Conservation (phyloP, 2,113 vertebrate species). For the Nycticorax nycticorax region DNA sequence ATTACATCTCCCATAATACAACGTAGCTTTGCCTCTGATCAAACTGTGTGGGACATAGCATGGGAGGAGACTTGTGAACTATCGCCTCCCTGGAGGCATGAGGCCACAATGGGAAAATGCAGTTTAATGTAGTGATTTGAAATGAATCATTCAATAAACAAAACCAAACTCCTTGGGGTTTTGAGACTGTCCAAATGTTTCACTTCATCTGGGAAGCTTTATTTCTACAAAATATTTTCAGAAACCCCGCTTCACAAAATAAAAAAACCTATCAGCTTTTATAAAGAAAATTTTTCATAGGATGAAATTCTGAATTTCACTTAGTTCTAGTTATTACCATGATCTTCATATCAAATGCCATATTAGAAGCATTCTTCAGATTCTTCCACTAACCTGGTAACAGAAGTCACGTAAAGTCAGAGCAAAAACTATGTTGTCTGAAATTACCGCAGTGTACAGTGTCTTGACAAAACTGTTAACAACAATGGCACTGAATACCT, state of each 20-base stretch:
- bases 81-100: background rate
- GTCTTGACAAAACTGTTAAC: background rate
- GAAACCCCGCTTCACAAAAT: background rate
- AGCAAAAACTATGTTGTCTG: background rate
- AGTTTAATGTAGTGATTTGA: background rate
- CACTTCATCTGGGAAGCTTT: background rate
- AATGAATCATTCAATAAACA: constrained; percentile 11
- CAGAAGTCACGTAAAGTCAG: background rate
- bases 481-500: background rate
- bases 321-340: background rate
- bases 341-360: background rate
- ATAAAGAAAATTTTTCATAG: background rate
- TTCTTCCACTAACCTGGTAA: background rate
- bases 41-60: background rate
- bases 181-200: background rate
- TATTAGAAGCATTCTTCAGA: background rate
- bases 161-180: background rate
- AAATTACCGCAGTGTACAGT: background rate
- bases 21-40: background rate
- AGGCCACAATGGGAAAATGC: constrained; percentile 27
- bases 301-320: background rate
- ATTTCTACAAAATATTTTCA: background rate
- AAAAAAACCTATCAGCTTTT: background rate
- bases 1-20: background rate
- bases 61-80: background rate